These are phyloP conservation scores for Lindbergichthys nudifrons DNA, from an alignment of 2,797 vertebrate species.

Conservation along the genomic window DNA sequence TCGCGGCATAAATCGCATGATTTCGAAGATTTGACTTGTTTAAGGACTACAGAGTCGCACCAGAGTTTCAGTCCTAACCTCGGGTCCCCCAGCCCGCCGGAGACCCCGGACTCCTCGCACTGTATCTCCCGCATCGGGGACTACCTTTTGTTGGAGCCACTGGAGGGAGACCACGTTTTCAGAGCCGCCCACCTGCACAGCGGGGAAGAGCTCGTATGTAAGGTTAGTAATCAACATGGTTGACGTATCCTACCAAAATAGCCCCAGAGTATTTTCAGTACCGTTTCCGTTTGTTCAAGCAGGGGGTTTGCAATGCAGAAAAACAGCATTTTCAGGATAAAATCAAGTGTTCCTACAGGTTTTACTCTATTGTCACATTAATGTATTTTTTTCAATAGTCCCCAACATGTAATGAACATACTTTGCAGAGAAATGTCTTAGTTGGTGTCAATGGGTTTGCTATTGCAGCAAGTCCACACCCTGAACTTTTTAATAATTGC, in stretches of 20 bases:
- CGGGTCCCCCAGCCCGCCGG: conserved; percentile 97
- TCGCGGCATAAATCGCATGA: conserved; percentile 98
- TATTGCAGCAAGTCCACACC: conserved; percentile 33
- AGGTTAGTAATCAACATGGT: conserved; percentile 84
- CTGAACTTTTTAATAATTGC: conserved; percentile 63
- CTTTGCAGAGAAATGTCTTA: background rate
- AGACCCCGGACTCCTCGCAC: conserved; percentile 98
- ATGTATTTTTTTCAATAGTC: background rate
- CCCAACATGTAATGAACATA: background rate
- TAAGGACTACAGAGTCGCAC: conserved; percentile 93
- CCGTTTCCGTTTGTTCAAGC: background rate
- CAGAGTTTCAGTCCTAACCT: conserved; percentile 99
- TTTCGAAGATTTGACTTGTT: conserved; percentile 95
- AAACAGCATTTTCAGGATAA: background rate
- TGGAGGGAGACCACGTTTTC: conserved; percentile 99
- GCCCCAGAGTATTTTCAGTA: background rate
- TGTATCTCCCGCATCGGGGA: conserved; percentile 99
- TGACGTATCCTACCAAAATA: background rate
- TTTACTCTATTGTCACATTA: background rate
- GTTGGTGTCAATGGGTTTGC: background rate
- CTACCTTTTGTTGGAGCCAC: conserved; percentile 98
- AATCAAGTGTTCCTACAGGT: background rate
- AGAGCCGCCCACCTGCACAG: conserved; percentile 98
- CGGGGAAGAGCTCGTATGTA: conserved; percentile 97
- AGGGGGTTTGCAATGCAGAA: background rate